Evolutionary conservation across 2,113 vertebrate genomes (phyloP).

Genomic region (Anhinga rufa): DNA sequence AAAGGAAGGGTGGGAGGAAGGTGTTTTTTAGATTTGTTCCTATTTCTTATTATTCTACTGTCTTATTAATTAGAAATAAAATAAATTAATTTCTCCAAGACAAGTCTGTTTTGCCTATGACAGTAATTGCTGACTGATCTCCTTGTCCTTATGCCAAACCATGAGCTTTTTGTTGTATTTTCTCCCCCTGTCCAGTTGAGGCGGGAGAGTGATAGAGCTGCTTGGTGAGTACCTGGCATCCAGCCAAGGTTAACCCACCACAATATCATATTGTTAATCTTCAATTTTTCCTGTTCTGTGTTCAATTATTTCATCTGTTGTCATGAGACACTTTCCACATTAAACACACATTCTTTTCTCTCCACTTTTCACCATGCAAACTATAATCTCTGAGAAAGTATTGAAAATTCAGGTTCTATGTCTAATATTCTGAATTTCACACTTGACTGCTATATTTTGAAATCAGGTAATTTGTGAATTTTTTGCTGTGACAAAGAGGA

Average conservation of each 20-base stretch:
- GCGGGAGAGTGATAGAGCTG: accelerated
- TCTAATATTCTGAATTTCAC: neutral
- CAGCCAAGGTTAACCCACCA: neutral
- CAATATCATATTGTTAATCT: neutral
- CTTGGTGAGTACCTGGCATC: neutral
- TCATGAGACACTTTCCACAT: neutral
- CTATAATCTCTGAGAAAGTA: neutral
- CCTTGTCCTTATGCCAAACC: neutral
- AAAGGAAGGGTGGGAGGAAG: neutral
- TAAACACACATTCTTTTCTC: neutral
- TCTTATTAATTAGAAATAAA: neutral
- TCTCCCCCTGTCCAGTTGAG: neutral
- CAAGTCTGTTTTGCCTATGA: accelerated
- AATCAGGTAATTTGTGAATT: neutral
- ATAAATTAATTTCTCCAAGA: neutral
- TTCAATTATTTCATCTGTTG: neutral
- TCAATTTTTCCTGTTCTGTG: neutral
- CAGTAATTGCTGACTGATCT: neutral
- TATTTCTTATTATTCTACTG: neutral
- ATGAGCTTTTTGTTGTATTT: neutral
- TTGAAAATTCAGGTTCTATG: neutral
- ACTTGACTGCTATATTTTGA: neutral
- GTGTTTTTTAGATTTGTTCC: neutral
- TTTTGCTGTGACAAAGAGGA: neutral
- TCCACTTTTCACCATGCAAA: neutral